A percentile compares a stretch with the other conserved stretches of the same genome.
These are phyloP conservation scores for Montipora efflorescens DNA, from an alignment of 64 coral and sea anemone species.

Conservation along the genomic window DNA sequence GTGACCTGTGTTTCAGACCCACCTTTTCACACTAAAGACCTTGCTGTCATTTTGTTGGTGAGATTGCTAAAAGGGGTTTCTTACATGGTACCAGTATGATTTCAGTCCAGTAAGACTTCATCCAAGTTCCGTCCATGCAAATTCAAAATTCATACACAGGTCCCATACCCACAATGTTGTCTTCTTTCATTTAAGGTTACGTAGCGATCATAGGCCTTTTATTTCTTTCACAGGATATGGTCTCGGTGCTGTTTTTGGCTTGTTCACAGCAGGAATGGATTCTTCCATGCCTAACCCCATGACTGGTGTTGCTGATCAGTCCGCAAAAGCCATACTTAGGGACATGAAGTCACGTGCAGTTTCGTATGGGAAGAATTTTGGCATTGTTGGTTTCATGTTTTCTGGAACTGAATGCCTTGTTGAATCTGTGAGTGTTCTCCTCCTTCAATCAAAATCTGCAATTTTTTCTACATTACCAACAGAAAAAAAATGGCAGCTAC, in stretches of 20 bases:
- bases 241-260: conserved; percentile 93
- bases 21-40: no score
- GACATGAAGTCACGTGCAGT: conserved; percentile 87
- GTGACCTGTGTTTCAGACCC: no score
- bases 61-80: no score
- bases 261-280: conserved; percentile 98
- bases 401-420: conserved; percentile 99
- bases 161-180: no score
- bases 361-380: conserved; percentile 99
- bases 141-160: no score
- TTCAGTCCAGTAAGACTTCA: no score
- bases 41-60: no score
- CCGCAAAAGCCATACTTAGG: conserved; percentile 85
- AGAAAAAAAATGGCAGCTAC: no score
- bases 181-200: no score
- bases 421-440: conserved; percentile 83
- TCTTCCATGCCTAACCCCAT: conserved; percentile 92
- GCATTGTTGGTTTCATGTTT: conserved; percentile 97
- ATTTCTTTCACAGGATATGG: conserved; percentile 77
- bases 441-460: neutral
- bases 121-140: no score
- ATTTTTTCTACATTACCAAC: no score
- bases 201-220: neutral
- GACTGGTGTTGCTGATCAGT: conserved; percentile 81
- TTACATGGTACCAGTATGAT: no score